These are phyloP conservation scores for Drosophila mauritiana DNA, from an alignment of 1,140 invertebrate species.

Conservation along the genomic window DNA sequence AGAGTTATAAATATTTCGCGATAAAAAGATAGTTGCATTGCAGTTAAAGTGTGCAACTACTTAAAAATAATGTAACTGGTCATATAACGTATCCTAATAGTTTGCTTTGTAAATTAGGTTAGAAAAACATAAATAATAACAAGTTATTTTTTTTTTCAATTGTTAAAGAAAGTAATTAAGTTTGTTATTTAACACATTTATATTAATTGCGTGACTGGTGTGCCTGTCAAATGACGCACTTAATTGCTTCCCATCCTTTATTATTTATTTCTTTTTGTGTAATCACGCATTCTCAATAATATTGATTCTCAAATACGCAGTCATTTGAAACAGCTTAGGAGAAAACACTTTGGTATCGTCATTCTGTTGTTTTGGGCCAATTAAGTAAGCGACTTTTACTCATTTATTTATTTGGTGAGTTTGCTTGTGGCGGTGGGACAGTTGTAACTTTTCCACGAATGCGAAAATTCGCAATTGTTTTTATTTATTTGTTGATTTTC, in stretches of 20 bases:
- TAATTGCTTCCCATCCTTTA: not conserved
- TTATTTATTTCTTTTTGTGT: constrained; percentile 2
- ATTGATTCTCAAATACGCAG: constrained; percentile 63
- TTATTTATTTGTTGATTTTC: constrained; percentile 49
- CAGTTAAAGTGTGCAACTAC: too few species aligned
- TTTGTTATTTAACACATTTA: not conserved
- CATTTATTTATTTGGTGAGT: constrained; percentile 26
- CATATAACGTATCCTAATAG: too few species aligned
- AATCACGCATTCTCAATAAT: constrained; percentile 51
- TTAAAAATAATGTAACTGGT: too few species aligned
- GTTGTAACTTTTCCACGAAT: constrained; percentile 66
- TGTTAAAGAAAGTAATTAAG: not conserved
- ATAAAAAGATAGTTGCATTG: not conserved
- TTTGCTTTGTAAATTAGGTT: too few species aligned
- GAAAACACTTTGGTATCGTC: constrained; percentile 22
- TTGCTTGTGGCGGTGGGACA: constrained; percentile 36
- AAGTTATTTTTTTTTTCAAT: too few species aligned
- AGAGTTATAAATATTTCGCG: not conserved
- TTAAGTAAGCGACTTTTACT: constrained; percentile 55
- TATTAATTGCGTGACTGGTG: not conserved
- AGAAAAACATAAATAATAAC: too few species aligned
- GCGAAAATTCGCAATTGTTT: constrained; percentile 64
- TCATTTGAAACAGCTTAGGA: constrained; percentile 6
- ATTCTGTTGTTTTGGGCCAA: constrained; percentile 27
- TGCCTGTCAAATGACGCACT: not conserved